Percentiles rank a stretch among this genome's conserved stretches.
Evolutionary conservation across 2,113 vertebrate species (phyloP).

Genomic region (Tachysurus vachellii): DNA sequence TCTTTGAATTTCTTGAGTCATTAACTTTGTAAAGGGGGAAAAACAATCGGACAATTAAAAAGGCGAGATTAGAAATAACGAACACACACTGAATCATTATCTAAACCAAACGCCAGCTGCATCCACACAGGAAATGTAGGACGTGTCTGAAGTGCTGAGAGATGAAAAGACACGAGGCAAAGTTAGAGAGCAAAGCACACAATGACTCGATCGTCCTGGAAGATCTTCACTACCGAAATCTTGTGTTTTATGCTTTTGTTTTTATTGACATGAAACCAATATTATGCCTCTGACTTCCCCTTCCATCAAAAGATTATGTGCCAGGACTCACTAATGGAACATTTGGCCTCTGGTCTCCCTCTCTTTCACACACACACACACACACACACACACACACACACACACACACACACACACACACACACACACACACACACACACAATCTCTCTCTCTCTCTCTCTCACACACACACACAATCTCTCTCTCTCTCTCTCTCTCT

Average conservation of each 20-base stretch:
- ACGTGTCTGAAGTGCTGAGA: not conserved
- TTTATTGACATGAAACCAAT: constrained; percentile 2
- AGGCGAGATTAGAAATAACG: constrained; percentile 5
- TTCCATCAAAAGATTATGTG: constrained; percentile 10
- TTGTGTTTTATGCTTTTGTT: not conserved
- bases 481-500: no score
- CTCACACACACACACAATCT: no score
- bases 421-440: no score
- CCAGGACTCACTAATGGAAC: constrained; percentile 9
- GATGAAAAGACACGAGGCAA: not conserved
- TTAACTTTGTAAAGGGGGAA: not conserved
- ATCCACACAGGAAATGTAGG: constrained; percentile 6
- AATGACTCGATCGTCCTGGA: not conserved
- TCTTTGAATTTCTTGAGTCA: not conserved
- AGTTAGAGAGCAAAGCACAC: constrained; percentile 9
- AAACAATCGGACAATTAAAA: not conserved
- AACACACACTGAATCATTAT: not conserved
- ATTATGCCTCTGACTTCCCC: not conserved
- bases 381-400: no score
- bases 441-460: no score
- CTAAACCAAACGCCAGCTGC: not conserved
- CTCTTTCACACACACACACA: not conserved
- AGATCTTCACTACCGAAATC: not conserved
- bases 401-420: no score
- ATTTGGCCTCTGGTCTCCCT: constrained; percentile 5